Percentiles rank a stretch among this genome's conserved stretches.
These are phyloP conservation scores for Oconnorella tubifera DNA, from an alignment of 2,888 invertebrate genomes.

Conservation along the genomic window DNA sequence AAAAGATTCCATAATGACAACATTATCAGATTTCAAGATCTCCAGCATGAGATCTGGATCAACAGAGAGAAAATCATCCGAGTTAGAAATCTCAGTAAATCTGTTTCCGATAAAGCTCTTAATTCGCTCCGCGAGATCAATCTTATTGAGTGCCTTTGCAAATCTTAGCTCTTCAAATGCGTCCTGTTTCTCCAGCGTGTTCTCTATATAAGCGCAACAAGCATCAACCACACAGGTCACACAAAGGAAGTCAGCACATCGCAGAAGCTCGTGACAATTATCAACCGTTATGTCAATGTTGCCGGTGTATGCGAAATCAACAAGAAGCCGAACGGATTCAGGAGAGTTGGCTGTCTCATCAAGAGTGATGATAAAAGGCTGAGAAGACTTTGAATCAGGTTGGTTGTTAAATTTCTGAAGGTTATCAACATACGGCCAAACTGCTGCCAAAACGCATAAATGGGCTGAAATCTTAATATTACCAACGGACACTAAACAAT, in stretches of 20 bases:
- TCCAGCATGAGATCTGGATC: neutral
- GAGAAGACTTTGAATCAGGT: neutral
- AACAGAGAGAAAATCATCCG: neutral
- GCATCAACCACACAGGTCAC: neutral
- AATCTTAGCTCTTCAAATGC: neutral
- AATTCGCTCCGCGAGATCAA: neutral
- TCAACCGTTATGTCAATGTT: neutral
- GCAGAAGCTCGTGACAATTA: neutral
- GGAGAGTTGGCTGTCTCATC: neutral
- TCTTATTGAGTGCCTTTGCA: neutral
- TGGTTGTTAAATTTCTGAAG: neutral
- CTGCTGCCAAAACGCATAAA: neutral
- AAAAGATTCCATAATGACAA: neutral
- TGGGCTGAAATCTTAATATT: neutral
- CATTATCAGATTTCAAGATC: neutral
- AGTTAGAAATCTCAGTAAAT: neutral
- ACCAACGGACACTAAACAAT: neutral
- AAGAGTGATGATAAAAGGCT: neutral
- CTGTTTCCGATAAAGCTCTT: neutral
- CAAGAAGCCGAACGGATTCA: neutral
- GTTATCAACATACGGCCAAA: neutral
- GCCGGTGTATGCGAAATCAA: neutral
- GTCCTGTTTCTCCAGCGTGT: neutral
- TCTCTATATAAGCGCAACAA: neutral
- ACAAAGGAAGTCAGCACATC: neutral